A percentile compares a stretch with the other conserved stretches of the same genome.
These are phyloP conservation scores for Erythrocercus mccallii DNA, from an alignment of 2,113 vertebrate genomes.

Conservation along the genomic window DNA sequence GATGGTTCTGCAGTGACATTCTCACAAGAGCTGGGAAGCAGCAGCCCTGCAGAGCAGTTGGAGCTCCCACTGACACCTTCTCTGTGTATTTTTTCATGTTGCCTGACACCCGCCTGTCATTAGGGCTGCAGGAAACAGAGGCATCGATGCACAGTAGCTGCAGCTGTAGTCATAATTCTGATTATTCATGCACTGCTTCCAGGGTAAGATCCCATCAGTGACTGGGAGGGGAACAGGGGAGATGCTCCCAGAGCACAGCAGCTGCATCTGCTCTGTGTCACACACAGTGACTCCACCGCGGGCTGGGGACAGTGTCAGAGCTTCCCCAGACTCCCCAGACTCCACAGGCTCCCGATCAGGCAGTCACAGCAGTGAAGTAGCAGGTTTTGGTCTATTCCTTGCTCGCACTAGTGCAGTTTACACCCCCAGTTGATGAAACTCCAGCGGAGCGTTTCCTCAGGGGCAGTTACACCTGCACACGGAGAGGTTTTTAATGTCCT, in stretches of 20 bases:
- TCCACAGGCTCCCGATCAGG: background rate
- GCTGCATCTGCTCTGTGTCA: background rate
- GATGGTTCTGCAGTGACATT: background rate
- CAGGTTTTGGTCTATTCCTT: background rate
- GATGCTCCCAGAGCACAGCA: background rate
- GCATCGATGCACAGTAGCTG: background rate
- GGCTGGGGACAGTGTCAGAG: background rate
- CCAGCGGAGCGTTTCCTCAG: rapidly evolving
- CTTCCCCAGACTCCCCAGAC: background rate
- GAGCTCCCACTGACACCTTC: background rate
- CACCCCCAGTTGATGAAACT: background rate
- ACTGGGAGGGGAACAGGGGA: background rate
- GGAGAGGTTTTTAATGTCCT: rapidly evolving
- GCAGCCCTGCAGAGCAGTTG: background rate
- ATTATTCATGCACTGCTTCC: background rate
- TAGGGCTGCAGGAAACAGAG: background rate
- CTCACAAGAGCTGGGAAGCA: background rate
- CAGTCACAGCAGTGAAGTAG: background rate
- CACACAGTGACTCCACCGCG: rapidly evolving
- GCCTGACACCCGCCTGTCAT: background rate
- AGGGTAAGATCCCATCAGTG: background rate
- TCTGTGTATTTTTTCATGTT: background rate
- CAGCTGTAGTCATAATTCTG: background rate
- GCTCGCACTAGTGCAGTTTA: rapidly evolving
- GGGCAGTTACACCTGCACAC: rapidly evolving